phyloP scores from a whole-genome alignment of 2,888 invertebrate genomes.

The Archips crataeganus region DNA sequence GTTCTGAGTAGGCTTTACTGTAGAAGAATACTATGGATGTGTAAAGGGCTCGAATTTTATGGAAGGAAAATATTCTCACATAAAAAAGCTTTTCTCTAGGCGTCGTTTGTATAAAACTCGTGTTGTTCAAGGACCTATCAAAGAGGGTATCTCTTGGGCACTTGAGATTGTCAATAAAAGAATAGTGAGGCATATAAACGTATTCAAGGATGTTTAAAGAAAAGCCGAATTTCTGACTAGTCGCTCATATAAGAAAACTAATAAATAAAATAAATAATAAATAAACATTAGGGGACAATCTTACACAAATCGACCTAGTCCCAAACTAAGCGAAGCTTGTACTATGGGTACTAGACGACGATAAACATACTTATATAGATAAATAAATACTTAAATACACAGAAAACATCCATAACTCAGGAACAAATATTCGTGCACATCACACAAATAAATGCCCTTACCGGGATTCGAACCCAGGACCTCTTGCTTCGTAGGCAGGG shows the following conservation, averaged over 20 bases:
- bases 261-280: too few species aligned
- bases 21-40: not conserved
- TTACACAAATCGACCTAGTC: too few species aligned
- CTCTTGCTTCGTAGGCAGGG: too few species aligned
- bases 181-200: slow-evolving; percentile 15
- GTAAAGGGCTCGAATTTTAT: slow-evolving; percentile 2
- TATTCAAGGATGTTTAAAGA: slow-evolving; percentile 16
- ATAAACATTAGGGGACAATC: too few species aligned
- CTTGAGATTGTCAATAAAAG: slow-evolving; percentile 7
- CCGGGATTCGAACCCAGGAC: too few species aligned
- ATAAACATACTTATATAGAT: too few species aligned
- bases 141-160: slow-evolving; percentile 1
- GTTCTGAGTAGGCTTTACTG: not conserved
- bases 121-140: slow-evolving; percentile 15
- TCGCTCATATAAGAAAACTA: not conserved
- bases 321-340: too few species aligned
- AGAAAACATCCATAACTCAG: too few species aligned
- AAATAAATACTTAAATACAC: too few species aligned
- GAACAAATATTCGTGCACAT: too few species aligned
- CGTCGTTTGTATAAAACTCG: slow-evolving; percentile 14
- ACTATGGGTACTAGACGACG: too few species aligned
- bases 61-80: slow-evolving; percentile 1
- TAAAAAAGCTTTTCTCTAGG: slow-evolving; percentile 11
- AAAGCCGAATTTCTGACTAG: not conserved
- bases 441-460: too few species aligned